Evolutionary conservation across 2,797 vertebrate species (phyloP).

Genomic region (Podargus strigoides): DNA sequence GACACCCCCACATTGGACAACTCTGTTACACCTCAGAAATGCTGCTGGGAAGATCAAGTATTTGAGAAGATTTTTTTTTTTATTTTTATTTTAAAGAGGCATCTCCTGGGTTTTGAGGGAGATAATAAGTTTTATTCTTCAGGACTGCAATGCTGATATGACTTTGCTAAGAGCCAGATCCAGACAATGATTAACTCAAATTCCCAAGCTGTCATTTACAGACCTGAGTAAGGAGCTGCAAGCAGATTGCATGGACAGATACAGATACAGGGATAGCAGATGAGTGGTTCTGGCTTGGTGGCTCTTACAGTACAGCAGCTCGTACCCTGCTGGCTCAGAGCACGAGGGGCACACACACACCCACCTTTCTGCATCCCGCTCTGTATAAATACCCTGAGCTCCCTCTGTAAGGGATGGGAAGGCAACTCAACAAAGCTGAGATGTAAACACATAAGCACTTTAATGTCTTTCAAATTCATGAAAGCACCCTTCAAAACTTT

Average conservation of each 20-base stretch:
- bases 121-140: neutral
- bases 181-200: neutral
- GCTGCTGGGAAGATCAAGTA: neutral
- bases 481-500: neutral
- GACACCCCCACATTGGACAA: neutral
- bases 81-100: neutral
- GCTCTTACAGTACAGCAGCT: neutral
- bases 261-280: neutral
- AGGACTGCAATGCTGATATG: neutral
- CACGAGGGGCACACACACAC: fast-evolving
- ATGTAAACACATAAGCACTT: neutral
- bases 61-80: neutral
- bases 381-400: neutral
- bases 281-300: neutral
- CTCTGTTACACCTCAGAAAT: neutral
- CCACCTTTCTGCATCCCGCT: neutral
- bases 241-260: neutral
- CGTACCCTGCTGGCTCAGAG: neutral
- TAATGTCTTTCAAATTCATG: neutral
- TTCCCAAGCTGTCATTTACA: neutral
- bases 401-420: neutral
- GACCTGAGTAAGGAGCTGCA: neutral
- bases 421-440: neutral
- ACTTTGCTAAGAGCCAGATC: neutral
- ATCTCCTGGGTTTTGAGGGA: neutral